Percentiles rank a stretch among this genome's conserved stretches.
Evolutionary conservation across 2,113 vertebrate genomes (phyloP).

Genomic region (Gallinago media): DNA sequence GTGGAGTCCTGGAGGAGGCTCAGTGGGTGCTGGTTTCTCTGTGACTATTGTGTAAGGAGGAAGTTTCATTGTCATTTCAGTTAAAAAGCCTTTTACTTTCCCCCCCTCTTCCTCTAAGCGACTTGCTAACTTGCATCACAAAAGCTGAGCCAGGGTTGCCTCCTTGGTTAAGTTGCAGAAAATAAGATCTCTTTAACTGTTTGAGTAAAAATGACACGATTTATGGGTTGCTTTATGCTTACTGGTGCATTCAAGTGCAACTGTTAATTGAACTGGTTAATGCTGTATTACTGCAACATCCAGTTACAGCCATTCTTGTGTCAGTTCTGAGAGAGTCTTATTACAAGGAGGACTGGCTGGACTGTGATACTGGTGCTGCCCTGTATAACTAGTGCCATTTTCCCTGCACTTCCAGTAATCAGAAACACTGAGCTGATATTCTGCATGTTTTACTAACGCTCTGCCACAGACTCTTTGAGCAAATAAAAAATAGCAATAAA

Average conservation of each 20-base stretch:
- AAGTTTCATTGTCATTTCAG: not conserved
- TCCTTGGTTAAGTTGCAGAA: not conserved
- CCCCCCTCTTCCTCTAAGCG: not conserved
- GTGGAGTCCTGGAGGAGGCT: not conserved
- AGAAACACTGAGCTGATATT: not conserved
- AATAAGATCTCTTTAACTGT: not conserved
- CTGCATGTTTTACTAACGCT: accelerated
- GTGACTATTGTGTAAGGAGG: not conserved
- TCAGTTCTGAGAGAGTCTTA: not conserved
- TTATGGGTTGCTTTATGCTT: not conserved
- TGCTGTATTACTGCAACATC: not conserved
- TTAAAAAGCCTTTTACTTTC: not conserved
- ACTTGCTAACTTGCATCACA: conserved; percentile 20
- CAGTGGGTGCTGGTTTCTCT: not conserved
- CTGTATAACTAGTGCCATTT: not conserved
- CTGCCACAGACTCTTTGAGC: not conserved
- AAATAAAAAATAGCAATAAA: not conserved
- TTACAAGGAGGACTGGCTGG: not conserved
- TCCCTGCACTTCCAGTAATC: not conserved
- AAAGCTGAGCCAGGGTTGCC: not conserved
- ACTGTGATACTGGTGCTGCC: not conserved
- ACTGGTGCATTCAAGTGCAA: not conserved
- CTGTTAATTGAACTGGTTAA: not conserved
- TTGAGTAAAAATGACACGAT: not conserved
- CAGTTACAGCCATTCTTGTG: not conserved